Conservation (phyloP, 2,797 vertebrate species). For the Lithobates pipiens region DNA sequence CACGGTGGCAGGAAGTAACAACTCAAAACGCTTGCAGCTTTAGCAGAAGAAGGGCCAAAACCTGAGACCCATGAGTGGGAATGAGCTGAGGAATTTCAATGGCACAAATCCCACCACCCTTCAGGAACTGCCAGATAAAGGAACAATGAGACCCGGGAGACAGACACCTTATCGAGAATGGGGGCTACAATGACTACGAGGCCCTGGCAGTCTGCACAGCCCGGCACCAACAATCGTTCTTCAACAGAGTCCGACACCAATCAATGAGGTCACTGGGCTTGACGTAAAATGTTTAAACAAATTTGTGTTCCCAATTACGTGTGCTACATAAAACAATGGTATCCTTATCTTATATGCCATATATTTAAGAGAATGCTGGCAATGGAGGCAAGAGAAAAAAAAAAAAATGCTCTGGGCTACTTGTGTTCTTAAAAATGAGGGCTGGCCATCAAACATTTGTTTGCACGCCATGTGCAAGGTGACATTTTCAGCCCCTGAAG, state of each 20-base stretch:
- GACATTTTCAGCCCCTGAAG: too few species aligned
- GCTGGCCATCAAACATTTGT: too few species aligned
- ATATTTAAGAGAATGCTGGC: background rate
- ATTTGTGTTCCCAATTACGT: too few species aligned
- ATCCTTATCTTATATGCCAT: background rate
- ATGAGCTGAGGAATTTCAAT: background rate
- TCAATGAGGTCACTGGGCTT: too few species aligned
- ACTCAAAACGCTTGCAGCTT: conserved; percentile 31
- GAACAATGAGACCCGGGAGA: conserved; percentile 1
- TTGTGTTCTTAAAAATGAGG: too few species aligned
- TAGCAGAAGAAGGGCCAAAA: conserved; percentile 21
- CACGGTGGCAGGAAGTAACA: conserved; percentile 17
- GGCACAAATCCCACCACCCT: conserved; percentile 21
- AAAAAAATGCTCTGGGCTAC: too few species aligned
- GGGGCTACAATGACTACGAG: background rate
- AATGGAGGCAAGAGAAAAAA: too few species aligned
- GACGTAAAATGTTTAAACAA: too few species aligned
- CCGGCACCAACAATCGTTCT: background rate
- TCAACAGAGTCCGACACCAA: background rate
- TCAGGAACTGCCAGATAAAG: conserved; percentile 1
- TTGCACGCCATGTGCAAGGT: too few species aligned
- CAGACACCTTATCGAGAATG: background rate
- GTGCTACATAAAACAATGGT: background rate
- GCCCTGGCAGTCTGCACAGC: background rate
- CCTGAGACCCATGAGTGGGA: background rate